Conservation (phyloP, 1,140 invertebrate species). For the Forficula auricularia region DNA sequence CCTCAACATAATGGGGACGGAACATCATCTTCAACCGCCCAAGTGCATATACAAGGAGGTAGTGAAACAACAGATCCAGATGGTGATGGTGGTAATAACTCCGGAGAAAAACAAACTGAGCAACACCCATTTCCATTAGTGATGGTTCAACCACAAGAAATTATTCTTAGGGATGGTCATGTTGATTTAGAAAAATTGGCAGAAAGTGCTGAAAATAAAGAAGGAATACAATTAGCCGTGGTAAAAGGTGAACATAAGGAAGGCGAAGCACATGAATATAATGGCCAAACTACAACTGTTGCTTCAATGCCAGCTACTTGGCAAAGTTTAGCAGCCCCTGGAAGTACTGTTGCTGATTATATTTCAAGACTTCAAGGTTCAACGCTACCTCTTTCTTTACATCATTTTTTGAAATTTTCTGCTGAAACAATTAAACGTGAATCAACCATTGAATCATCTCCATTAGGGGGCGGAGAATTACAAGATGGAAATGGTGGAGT, state of each 20-base stretch:
- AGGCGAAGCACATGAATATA: conserved; percentile 53
- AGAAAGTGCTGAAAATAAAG: conserved; percentile 28
- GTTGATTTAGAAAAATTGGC: conserved; percentile 33
- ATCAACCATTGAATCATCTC: conserved; percentile 31
- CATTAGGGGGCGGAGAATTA: conserved; percentile 25
- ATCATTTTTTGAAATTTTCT: conserved; percentile 40
- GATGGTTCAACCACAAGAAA: conserved; percentile 25
- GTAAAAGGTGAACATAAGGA: conserved; percentile 52
- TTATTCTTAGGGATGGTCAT: conserved; percentile 18
- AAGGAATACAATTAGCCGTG: conserved; percentile 4
- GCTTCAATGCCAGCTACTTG: conserved; percentile 36
- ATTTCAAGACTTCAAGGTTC: conserved; percentile 52
- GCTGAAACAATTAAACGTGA: conserved; percentile 34
- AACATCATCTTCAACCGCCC: conserved; percentile 20
- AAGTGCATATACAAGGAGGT: conserved; percentile 4
- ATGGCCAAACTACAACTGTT: conserved; percentile 18
- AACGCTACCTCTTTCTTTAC: conserved; percentile 29
- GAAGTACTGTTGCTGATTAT: conserved; percentile 66
- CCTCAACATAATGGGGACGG: conserved; percentile 32
- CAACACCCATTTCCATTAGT: conserved; percentile 32
- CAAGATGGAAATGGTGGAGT: conserved; percentile 23
- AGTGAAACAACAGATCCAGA: conserved; percentile 8
- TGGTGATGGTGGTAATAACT: conserved; percentile 12
- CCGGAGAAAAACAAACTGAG: conserved; percentile 25
- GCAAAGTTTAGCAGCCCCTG: conserved; percentile 55